Evolutionary conservation across 2,113 vertebrate genomes (phyloP).

Genomic region (Cyprinodon brontotheroides): DNA sequence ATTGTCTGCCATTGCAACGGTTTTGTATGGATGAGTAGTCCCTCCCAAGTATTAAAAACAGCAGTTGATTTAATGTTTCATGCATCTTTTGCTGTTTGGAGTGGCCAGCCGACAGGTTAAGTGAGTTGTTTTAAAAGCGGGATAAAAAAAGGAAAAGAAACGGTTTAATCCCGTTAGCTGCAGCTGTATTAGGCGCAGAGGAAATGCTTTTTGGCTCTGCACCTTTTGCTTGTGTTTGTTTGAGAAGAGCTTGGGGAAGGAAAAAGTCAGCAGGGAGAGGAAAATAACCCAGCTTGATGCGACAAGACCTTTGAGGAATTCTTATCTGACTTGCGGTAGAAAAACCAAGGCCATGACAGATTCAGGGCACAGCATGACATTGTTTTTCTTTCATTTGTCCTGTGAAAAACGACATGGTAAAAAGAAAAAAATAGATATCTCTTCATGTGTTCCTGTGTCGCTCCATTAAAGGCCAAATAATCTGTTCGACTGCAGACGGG

Average conservation of each 20-base stretch:
- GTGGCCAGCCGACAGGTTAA: too few relatives aligned
- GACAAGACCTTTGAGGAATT: constrained; percentile 58
- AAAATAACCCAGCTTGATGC: constrained; percentile 3
- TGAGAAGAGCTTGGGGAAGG: constrained; percentile 30
- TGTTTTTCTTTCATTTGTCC: constrained; percentile 51
- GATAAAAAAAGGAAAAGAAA: too few relatives aligned
- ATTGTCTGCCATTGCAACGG: too few relatives aligned
- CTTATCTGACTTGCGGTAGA: constrained; percentile 48
- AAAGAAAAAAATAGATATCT: constrained; percentile 38
- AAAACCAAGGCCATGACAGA: constrained; percentile 65
- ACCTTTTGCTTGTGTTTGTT: constrained; percentile 33
- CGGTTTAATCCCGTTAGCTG: too few relatives aligned
- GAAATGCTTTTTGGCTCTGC: constrained; percentile 37
- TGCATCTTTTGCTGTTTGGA: too few relatives aligned
- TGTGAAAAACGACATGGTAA: constrained; percentile 57
- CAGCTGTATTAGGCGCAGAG: constrained; percentile 9
- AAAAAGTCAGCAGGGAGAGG: neutral
- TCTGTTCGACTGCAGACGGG: constrained; percentile 10
- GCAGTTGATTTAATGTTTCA: too few relatives aligned
- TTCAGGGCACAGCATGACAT: constrained; percentile 59
- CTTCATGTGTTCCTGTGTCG: constrained; percentile 44
- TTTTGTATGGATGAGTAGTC: too few relatives aligned
- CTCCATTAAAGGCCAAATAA: constrained; percentile 57
- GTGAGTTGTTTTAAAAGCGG: too few relatives aligned
- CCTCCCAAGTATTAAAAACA: too few relatives aligned